A percentile compares a stretch with the other conserved stretches of the same genome.
Evolutionary conservation across 2,797 vertebrate genomes (phyloP).

Genomic region (Gymnoscopelus braueri): DNA sequence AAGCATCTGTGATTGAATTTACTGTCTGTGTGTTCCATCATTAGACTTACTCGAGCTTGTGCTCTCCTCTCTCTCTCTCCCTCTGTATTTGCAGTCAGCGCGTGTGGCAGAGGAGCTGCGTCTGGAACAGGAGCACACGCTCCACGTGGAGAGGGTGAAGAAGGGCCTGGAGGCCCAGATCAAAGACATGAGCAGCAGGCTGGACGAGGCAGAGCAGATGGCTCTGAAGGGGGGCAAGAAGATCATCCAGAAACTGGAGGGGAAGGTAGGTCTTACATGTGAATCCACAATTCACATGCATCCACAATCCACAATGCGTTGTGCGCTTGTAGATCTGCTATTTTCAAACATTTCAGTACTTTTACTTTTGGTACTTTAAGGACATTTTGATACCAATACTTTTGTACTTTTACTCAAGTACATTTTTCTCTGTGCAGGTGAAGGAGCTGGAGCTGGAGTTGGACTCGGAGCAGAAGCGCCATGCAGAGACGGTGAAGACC

Average conservation of each 20-base stretch:
- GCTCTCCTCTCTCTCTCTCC: neutral
- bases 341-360: no score
- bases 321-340: no score
- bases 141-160: constrained; percentile 84
- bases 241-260: constrained; percentile 86
- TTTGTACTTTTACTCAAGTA: no score
- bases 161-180: constrained; percentile 84
- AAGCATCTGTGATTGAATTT: no score
- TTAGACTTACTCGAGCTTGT: neutral
- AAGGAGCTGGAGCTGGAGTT: constrained; percentile 85
- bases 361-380: no score
- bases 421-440: constrained; percentile 68
- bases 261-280: constrained; percentile 66
- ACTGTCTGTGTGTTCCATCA: neutral
- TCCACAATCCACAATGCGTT: no score
- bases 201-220: constrained; percentile 86
- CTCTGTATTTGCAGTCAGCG: constrained; percentile 62
- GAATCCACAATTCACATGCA: no score
- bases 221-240: constrained; percentile 86
- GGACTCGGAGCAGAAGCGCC: constrained; percentile 84
- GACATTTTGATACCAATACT: no score
- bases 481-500: constrained; percentile 82
- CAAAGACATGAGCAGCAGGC: constrained; percentile 78
- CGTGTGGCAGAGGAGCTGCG: constrained; percentile 82
- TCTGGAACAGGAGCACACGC: constrained; percentile 83